Evolutionary conservation across 2,797 vertebrate genomes (phyloP).

Genomic region (Rhinichthys osculus): DNA sequence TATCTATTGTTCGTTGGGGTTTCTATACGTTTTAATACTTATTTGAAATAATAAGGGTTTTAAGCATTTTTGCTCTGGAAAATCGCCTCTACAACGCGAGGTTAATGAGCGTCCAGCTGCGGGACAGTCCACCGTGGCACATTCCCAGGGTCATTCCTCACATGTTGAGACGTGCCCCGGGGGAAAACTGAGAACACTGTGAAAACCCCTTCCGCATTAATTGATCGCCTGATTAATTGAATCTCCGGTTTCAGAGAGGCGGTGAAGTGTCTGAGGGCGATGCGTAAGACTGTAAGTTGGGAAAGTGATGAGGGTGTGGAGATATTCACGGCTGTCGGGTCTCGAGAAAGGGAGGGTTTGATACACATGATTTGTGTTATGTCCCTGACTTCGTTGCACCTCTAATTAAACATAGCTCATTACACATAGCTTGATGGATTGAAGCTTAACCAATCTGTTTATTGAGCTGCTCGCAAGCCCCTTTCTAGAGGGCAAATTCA

Average conservation of each 20-base stretch:
- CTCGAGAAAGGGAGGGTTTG: constrained; percentile 6
- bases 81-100: neutral
- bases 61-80: neutral
- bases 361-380: constrained; percentile 68
- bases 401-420: constrained; percentile 75
- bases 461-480: constrained; percentile 57
- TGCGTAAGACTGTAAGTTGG: constrained; percentile 34
- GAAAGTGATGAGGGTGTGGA: constrained; percentile 37
- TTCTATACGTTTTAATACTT: neutral
- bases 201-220: constrained; percentile 68
- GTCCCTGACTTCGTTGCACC: constrained; percentile 71
- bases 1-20: neutral
- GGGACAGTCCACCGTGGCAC: constrained; percentile 47
- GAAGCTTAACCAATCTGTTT: constrained; percentile 65
- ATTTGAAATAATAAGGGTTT: neutral
- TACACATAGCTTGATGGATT: constrained; percentile 69
- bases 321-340: constrained; percentile 57
- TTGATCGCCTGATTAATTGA: constrained; percentile 77
- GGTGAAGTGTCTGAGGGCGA: constrained; percentile 36
- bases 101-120: constrained; percentile 60
- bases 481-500: constrained; percentile 62
- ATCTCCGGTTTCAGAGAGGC: constrained; percentile 59
- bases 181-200: constrained; percentile 69
- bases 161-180: constrained; percentile 71
- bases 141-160: constrained; percentile 75